A percentile compares a stretch with the other conserved stretches of the same genome.
phyloP scores from a whole-genome alignment of 2,113 vertebrate species.

The Maccullochella peelii region DNA sequence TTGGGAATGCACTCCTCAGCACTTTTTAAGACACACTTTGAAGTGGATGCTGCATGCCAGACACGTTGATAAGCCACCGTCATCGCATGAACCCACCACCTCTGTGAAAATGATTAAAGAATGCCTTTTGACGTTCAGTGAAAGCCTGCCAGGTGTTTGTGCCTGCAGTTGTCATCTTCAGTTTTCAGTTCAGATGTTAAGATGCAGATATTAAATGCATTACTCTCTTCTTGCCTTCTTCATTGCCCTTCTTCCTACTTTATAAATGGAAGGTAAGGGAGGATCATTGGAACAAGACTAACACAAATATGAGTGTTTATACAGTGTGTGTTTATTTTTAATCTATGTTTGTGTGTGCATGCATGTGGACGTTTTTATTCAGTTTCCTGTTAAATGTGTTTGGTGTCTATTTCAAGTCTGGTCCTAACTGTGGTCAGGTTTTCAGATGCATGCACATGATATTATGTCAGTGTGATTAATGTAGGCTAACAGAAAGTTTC shows the following conservation, averaged over 20 bases:
- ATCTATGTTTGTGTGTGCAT: slow-evolving; percentile 19
- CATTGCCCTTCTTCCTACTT: slow-evolving; percentile 75
- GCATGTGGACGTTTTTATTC: slow-evolving; percentile 19
- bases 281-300: slow-evolving; percentile 48
- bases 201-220: slow-evolving; percentile 66
- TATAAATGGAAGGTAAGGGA: slow-evolving; percentile 84
- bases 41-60: slow-evolving; percentile 79
- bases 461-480: not conserved
- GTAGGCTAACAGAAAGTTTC: not conserved
- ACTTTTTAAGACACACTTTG: slow-evolving; percentile 48
- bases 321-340: slow-evolving; percentile 18
- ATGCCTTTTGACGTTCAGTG: not conserved
- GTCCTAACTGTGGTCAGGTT: not conserved
- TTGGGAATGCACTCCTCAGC: slow-evolving; percentile 21
- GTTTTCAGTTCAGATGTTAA: slow-evolving; percentile 44
- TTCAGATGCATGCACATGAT: slow-evolving; percentile 9
- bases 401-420: slow-evolving; percentile 19
- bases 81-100: slow-evolving; percentile 76
- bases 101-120: slow-evolving; percentile 37
- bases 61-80: slow-evolving; percentile 50
- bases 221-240: slow-evolving; percentile 68
- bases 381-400: not conserved
- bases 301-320: slow-evolving; percentile 23
- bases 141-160: slow-evolving; percentile 51
- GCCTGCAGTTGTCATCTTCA: slow-evolving; percentile 43